Base-by-base conservation (phyloP, 2,113 vertebrate genomes). In the Ceyx cyanopectus region DNA sequence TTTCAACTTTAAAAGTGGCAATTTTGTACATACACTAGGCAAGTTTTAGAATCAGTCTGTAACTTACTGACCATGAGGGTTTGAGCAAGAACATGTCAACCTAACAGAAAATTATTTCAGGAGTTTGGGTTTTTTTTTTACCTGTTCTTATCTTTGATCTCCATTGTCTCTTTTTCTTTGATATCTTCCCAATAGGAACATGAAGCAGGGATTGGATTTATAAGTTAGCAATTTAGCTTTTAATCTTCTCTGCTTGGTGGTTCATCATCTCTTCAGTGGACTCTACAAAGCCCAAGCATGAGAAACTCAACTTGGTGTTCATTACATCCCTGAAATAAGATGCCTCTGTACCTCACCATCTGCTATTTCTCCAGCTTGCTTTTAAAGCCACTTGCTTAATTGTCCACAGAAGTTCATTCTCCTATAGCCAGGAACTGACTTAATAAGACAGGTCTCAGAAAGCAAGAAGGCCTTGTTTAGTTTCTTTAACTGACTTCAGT, bases 141-240 rank as follows among this genome's bases (percentile, higher is more conserved):
- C 98, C 97, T 98, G 94, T 91, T 88, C 30, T 92, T 94, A 94
- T 96, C 93, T 82, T 96, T 45, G 68, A 68, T 89, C 93, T 96
- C 96, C 97, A 98, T 98, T 32, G 43, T 96, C 78, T 76, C 61
- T 93, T 93, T 90, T 82, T 29, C 66, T 53, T 80, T 72, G 84
- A 81, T 87, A 66, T 73, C 45, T 87, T 96, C 92, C 72, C 40
- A 21, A 63, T 58, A 93, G 73, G 19, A 93, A 91, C 95, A 96
- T 91, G 80, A 90, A 95, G 93, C 54, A 96, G 63, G 65, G 92
- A 91, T 85, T 77, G 3, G 66, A 72, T 93, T 79, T 92, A 48
- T 27, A 83, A 85, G 74, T 57, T 58, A 53, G 18, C 12, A 58
- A 67, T 70, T 56, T 51, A 34, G 58, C 67, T 54, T 85, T 91